A percentile compares a stretch with the other conserved stretches of the same genome.
These are phyloP conservation scores for Ondatra zibethicus DNA, from an alignment of 2,113 vertebrate genomes.

Conservation along the genomic window DNA sequence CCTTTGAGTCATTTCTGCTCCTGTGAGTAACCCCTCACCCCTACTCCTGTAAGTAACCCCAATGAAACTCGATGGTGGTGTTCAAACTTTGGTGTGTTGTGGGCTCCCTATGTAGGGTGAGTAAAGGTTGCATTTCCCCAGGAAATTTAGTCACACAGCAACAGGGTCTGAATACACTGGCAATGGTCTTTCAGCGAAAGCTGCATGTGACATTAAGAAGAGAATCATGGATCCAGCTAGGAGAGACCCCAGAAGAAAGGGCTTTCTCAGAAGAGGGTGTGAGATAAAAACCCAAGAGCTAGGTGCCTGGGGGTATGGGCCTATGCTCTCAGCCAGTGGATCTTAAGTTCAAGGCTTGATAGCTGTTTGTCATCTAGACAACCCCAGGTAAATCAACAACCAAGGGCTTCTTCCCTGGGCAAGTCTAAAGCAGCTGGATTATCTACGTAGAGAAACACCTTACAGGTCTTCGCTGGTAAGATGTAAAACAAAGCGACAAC, in stretches of 20 bases:
- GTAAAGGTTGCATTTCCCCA: neutral
- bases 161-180: neutral
- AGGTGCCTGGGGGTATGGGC: neutral
- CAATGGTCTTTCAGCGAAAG: neutral
- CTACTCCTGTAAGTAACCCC: neutral
- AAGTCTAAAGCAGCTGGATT: slow-evolving; percentile 55
- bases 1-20: neutral
- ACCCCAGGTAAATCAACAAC: neutral
- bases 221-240: neutral
- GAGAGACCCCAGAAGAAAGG: neutral
- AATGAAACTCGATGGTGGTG: neutral
- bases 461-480: slow-evolving; percentile 61
- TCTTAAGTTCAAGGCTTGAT: neutral
- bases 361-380: neutral
- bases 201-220: neutral
- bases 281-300: neutral
- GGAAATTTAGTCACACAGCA: neutral
- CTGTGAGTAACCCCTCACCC: neutral
- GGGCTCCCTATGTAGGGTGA: neutral
- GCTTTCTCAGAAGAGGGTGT: neutral
- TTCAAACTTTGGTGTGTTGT: neutral
- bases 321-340: neutral
- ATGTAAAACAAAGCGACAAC: neutral
- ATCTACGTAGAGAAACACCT: slow-evolving; percentile 42
- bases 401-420: slow-evolving; percentile 48